Base-by-base conservation (phyloP, 2,888 invertebrate species). In the Ferrisia virgata region DNA sequence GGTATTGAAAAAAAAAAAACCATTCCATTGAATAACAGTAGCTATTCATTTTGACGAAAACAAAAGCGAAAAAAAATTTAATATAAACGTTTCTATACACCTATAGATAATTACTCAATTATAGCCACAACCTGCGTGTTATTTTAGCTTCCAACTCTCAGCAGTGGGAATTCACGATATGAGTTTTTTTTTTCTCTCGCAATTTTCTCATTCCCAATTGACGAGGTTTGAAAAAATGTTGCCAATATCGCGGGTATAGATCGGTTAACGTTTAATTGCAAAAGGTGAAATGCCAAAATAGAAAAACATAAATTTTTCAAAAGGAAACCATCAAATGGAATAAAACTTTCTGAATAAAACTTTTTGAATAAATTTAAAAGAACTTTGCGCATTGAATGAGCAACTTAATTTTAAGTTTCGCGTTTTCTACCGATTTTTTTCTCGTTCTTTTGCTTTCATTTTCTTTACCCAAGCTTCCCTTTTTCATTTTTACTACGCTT, bases 321-420 rank as follows among this genome's bases (percentile, higher is more conserved):
- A 64, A 58, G 64, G 36, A 64, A 82, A 82, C 82, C 82, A 58
- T 82, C 82, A 82, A 82, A 82, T 39, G 64, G 58, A 58, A 36
- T 64, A 82, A 79, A 82, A 82, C 82, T 82, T 82, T 82, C 13
- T 39, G 58, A 82, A 82, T 82, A 82, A 82, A 82, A 82, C 58
- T 82, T 82, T 64, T 13, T 64, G 82, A 82, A 82, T 82, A 82
- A 82, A 82, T 82, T 82, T 82, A 58, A 82, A 82, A 58, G 22
- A 82, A 80, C 80, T 80, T 80, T 43, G 53, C 80, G 31, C 39
- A 47, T 80, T 28, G 80, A 80, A 80, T 47, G 53, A 53, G 33
- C 31, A 80, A 80, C 80, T 80, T 80, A 80, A 47, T 80, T 80
- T 80, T 53, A 53, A 47, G 80, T 80, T 80, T 80, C 15, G 80